These are phyloP conservation scores for Buceros bicornis DNA, from an alignment of 2,797 vertebrate genomes.

Conservation along the genomic window DNA sequence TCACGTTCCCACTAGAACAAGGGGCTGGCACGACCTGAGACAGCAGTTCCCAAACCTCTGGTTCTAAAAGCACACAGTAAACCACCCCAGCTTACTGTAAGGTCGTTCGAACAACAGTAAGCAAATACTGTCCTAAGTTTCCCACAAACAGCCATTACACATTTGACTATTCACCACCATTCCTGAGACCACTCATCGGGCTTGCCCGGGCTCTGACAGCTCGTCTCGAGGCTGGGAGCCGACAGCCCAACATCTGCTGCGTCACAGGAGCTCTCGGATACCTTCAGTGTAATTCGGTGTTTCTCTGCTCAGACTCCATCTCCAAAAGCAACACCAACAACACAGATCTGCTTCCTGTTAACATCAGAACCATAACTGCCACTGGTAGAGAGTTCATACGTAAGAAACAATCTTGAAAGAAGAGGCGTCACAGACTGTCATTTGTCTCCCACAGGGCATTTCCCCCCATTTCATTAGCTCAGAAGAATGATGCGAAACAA, in stretches of 20 bases:
- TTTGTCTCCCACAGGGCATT: fast-evolving
- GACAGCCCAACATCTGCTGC: neutral
- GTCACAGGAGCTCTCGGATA: neutral
- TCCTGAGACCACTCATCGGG: neutral
- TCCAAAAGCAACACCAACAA: neutral
- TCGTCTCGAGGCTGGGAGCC: neutral
- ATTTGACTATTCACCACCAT: neutral
- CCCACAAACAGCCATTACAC: neutral
- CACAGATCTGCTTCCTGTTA: neutral
- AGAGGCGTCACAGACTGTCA: neutral
- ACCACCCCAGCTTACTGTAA: neutral
- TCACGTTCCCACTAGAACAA: neutral
- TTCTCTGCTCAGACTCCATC: neutral
- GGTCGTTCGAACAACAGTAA: neutral
- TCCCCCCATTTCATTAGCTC: neutral
- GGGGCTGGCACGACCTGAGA: neutral
- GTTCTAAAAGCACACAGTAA: neutral
- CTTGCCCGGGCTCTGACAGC: neutral
- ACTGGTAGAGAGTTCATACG: neutral
- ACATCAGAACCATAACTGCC: neutral
- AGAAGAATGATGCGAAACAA: neutral
- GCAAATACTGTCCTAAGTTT: neutral
- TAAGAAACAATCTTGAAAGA: neutral
- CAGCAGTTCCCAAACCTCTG: neutral
- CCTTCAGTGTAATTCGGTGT: neutral